Evolutionary conservation across 2,797 vertebrate genomes (phyloP).

Genomic region (Pelobates cultripes): DNA sequence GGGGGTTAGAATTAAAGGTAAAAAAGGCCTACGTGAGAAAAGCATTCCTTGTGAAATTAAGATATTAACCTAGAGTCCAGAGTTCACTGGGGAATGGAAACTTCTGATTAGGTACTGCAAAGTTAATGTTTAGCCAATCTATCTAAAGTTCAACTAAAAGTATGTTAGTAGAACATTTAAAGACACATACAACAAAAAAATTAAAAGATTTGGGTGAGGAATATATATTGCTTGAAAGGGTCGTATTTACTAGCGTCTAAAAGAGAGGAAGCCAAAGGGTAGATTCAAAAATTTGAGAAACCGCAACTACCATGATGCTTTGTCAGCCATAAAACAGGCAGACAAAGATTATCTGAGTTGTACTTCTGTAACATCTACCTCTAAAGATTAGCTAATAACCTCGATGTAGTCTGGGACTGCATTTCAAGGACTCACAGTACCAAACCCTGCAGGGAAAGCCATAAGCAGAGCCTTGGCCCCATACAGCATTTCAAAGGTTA

Average conservation of each 20-base stretch:
- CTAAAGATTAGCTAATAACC: no score
- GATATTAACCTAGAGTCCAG: slow-evolving; percentile 60
- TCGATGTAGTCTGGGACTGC: no score
- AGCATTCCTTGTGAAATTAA: slow-evolving; percentile 59
- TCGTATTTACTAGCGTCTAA: neutral
- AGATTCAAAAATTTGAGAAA: no score
- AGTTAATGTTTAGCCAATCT: slow-evolving; percentile 62
- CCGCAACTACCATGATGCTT: no score
- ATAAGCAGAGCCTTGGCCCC: no score
- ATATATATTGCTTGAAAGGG: neutral
- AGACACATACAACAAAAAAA: neutral
- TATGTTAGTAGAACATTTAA: slow-evolving; percentile 24
- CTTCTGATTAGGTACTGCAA: slow-evolving; percentile 58
- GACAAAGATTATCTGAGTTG: no score
- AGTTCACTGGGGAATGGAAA: slow-evolving; percentile 60
- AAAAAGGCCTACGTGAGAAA: slow-evolving; percentile 41
- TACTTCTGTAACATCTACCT: no score
- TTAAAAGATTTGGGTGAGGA: neutral
- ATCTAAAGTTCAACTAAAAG: slow-evolving; percentile 54
- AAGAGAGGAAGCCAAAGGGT: no score
- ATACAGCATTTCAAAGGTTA: no score
- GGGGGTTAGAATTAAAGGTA: slow-evolving; percentile 34
- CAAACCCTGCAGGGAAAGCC: no score
- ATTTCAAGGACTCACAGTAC: no score
- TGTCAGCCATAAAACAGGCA: no score